Evolutionary conservation across 2,113 vertebrate species (phyloP), one percentile per base, ranked within the genome.

Genomic region (Apteryx owenii): DNA sequence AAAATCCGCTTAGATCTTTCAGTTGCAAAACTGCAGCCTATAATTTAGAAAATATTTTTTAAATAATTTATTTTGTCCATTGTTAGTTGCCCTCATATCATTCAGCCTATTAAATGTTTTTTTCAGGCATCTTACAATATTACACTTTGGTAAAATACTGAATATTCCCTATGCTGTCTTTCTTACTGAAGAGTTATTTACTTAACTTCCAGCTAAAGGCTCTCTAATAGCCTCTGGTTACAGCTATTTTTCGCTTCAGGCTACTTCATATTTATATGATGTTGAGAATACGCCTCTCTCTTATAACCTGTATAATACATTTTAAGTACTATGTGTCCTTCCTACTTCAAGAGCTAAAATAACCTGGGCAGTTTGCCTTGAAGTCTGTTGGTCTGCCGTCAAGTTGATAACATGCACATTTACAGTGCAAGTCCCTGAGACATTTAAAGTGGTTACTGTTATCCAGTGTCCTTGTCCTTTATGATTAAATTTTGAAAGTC

Each of bases 401-500:
- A 77, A 76, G 56, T 73, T 93, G 93, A 95, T 95, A 95, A 90
- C 68, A 38, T 46, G 62, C 71, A 62, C 93, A 73, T 90, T 81
- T 86, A 82, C 75, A 68, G 84, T 76, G 77, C 65, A 93, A 81
- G 81, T 83, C 90, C 56, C 62, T 61, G 81, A 92, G 78, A 93
- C 73, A 48, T 91, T 94, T 95, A 65, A 95, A 93, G 70, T 79
- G 46, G 82, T 76, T 96, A 29, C 86, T 93, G 88, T 81, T 96
- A 91, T 78, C 80, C 92, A 91, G 3, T 81, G 90, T 86, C 93
- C 93, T 97, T 97, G 95, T 95, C 95, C 95, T 82, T 96, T 89
- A 88, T 94, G 96, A 97, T 97, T 95, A 94, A 84, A 94, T 95
- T 95, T 66, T 96, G 87, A 96, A 97, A 97, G 94, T 96, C 95